Base-by-base conservation (phyloP, 2,113 vertebrate genomes). In the Myotis brandtii region DNA sequence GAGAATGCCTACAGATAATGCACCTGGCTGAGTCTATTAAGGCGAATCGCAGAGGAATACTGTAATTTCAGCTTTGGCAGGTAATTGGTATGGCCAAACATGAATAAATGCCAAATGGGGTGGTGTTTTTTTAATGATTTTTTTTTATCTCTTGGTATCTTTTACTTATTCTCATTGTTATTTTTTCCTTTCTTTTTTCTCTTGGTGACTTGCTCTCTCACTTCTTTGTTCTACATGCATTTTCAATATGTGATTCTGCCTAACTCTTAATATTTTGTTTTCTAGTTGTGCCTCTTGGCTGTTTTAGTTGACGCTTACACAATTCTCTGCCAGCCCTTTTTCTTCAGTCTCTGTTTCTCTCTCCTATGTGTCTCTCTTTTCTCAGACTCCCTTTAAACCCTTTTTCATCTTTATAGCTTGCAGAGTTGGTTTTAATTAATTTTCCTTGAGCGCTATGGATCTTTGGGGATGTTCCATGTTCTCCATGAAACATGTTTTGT, bases 21-120 rank as follows among this genome's bases (percentile, higher is more conserved):
- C 95, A 97, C 96, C 92, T 89, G 89, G 96, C 67, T 94, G 88
- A 94, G 18, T 43, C 77, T 81, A 95, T 96, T 95, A 94, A 87
- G 64, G 86, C 7, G 18, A 97, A 95, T 95, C 95, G 30, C 96
- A 84, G 86, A 92, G 94, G 97, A 97, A 96, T 96, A 56, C 93
- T 95, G 34, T 82, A 93, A 97, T 97, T 97, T 96, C 32, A 89
- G 66, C 52, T 93, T 67, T n/a, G 91, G 69, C 84, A 85, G 94
- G 89, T 97, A 96, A 96, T 97, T 96, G 80, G 89, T 32, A 66
- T 91, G 94, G 94, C 94, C 95, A 97, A 96, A 69, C 59, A 67
- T 46, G 91, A 94, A 86, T 69, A 89, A 59, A 89, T 95, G 64
- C 88, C 88, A 89, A 75, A 56, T 72, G 79, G 27, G 21, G 18